Base-by-base conservation (phyloP, 2,113 vertebrate genomes). In the Tenebrosternarchus preto region DNA sequence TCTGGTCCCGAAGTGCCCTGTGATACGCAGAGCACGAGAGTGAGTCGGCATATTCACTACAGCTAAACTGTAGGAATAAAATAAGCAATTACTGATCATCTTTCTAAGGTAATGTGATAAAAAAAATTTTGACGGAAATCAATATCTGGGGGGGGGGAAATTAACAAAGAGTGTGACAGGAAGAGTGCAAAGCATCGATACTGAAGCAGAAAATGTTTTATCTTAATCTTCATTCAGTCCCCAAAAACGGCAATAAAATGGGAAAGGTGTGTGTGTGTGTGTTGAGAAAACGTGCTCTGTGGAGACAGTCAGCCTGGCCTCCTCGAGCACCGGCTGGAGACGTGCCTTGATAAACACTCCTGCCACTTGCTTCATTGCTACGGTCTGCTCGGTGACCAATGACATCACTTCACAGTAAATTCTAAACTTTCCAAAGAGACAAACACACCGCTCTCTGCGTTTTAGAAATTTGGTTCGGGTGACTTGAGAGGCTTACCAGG, bases 1-100 rank as follows among this genome's bases (percentile, higher is more conserved):
- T 99, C 98, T 1, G 98, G 97, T 92, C 97, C 97, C 17, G 98
- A 98, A 2, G 97, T 98, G 64, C 97, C 97, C 97, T 99, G 94
- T 76, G 92, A 95, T 86, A 86, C 70, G 84, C 2, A 78, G 29
- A 61, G 50, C 22, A 19, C 5, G n/a, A 16, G 17, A 46, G 12
- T 78, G 78, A 78, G 31, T 60, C 60, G 64, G 7, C 9, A n/a
- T 24, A n/a, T 24, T 50, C 17, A 19, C 9, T 15, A 25, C 15
- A 56, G 25, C 25, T 29, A 9, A 9, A 33, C 43, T 46, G 43
- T n/a, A n/a, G n/a, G n/a, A n/a, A n/a, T n/a, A n/a, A n/a, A n/a
- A n/a, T n/a, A n/a, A n/a, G n/a, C n/a, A n/a, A n/a, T n/a, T n/a
- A n/a, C n/a, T n/a, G n/a, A n/a, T n/a, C n/a, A n/a, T n/a, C n/a